phyloP scores from a whole-genome alignment of 2,113 vertebrate genomes.

The Lipotes vexillifer region DNA sequence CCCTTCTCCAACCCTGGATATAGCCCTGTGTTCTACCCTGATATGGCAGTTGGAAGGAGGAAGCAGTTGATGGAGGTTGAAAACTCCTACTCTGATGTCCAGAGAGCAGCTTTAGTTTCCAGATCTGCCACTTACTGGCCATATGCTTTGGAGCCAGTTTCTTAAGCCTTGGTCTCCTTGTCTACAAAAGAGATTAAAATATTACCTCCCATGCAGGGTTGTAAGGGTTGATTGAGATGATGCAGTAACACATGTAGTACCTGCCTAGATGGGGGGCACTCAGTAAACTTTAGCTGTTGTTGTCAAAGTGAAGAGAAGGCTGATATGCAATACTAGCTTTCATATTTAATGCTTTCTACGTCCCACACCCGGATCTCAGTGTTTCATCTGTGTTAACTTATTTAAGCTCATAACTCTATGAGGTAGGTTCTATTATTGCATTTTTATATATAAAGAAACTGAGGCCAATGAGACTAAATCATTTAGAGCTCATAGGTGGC shows the following conservation, averaged over 20 bases:
- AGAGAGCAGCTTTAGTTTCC: neutral
- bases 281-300: too few relatives aligned
- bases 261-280: neutral
- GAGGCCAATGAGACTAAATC: neutral
- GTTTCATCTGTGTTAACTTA: neutral
- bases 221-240: neutral
- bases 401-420: neutral
- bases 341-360: neutral
- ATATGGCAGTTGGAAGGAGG: rapidly evolving
- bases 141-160: neutral
- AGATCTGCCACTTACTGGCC: neutral
- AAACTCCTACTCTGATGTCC: neutral
- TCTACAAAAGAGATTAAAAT: neutral
- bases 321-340: neutral
- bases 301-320: neutral
- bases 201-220: neutral
- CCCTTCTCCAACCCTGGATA: neutral
- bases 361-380: neutral
- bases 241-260: rapidly evolving
- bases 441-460: neutral
- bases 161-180: neutral
- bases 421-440: neutral
- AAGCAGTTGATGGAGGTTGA: neutral
- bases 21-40: neutral
- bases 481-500: neutral